These are phyloP conservation scores for Tyrophagus putrescentiae DNA, from an alignment of 1,140 invertebrate species.

Conservation along the genomic window DNA sequence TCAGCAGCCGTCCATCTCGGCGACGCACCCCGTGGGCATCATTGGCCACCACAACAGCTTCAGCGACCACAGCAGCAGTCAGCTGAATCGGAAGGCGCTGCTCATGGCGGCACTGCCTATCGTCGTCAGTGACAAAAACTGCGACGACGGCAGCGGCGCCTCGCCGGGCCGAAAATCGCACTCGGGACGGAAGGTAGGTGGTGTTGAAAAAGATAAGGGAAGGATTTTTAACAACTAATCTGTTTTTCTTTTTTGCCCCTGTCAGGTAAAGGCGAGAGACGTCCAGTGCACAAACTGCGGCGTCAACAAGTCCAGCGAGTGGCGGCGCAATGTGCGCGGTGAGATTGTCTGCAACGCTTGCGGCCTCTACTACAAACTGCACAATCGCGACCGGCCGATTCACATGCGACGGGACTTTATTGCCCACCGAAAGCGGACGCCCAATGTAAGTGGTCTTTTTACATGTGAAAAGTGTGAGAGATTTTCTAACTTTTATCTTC, in stretches of 20 bases:
- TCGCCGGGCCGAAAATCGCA: neutral
- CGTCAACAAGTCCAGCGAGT: neutral
- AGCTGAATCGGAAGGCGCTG: neutral
- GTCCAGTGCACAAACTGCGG: conserved; percentile 18
- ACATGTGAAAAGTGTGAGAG: too few relatives aligned
- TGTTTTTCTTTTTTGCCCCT: neutral
- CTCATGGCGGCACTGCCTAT: too few relatives aligned
- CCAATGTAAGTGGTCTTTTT: conserved; percentile 13
- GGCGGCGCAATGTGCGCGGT: conserved; percentile 64
- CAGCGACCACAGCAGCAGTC: neutral
- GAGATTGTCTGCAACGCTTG: conserved; percentile 98
- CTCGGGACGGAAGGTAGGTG: conserved; percentile 11
- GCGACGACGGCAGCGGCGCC: neutral
- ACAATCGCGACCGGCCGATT: conserved; percentile 13
- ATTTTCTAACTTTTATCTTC: neutral
- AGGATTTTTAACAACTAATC: neutral
- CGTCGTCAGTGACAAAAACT: neutral
- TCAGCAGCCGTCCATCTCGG: too few relatives aligned
- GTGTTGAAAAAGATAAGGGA: neutral
- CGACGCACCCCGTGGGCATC: neutral
- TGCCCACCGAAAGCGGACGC: conserved; percentile 13
- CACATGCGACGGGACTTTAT: conserved; percentile 21
- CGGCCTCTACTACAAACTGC: conserved; percentile 65
- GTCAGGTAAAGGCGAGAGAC: conserved; percentile 6
- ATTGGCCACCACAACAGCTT: neutral